Evolutionary conservation across 2,888 invertebrate genomes (phyloP).

Genomic region (Nesidiocoris tenuis): DNA sequence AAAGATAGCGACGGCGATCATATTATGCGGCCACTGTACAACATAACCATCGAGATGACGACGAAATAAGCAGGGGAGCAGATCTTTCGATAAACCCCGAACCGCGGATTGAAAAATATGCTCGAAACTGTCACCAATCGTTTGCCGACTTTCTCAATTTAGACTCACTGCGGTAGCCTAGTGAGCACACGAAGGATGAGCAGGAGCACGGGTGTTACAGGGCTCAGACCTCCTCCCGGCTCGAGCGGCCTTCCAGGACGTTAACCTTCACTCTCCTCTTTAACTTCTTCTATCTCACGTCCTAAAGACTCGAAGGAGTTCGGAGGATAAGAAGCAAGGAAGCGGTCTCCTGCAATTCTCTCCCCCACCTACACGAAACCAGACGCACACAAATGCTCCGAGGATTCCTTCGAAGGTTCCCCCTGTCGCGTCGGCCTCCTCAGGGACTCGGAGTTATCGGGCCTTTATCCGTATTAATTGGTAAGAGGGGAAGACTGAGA

Average conservation of each 20-base stretch:
- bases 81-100: too few species aligned
- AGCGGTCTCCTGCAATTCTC: neutral
- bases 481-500: neutral
- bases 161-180: neutral
- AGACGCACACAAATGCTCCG: neutral
- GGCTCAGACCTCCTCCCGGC: neutral
- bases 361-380: neutral
- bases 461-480: conserved; percentile 3
- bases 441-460: conserved; percentile 4
- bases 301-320: neutral
- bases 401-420: neutral
- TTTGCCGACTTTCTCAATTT: neutral
- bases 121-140: too few species aligned
- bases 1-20: neutral
- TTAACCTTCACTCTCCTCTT: neutral
- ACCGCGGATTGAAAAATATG: too few species aligned
- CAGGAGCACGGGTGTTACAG: neutral
- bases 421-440: neutral
- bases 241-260: neutral
- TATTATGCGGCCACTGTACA: neutral
- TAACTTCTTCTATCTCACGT: neutral
- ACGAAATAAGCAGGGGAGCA: too few species aligned
- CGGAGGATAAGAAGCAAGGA: neutral
- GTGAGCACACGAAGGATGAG: neutral
- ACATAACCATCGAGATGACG: neutral